phyloP scores from a whole-genome alignment of 2,797 vertebrate species.

The Mastacembelus armatus region DNA sequence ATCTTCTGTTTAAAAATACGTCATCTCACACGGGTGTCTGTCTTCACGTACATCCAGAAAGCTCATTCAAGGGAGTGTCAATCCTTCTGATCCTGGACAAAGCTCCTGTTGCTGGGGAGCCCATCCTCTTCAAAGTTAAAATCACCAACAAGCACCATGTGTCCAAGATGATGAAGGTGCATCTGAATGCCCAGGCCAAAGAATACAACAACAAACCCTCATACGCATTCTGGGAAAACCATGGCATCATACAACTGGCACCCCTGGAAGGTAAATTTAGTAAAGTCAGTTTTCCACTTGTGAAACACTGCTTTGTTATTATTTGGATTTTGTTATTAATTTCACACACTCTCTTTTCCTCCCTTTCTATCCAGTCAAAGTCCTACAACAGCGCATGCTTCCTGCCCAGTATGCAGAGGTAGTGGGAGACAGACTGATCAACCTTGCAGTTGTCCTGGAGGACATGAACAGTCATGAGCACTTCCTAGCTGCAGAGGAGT shows the following conservation, averaged over 20 bases:
- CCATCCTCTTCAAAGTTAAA: slow-evolving; percentile 83
- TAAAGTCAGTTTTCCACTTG: neutral
- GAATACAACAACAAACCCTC: slow-evolving; percentile 83
- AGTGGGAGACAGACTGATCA: slow-evolving; percentile 77
- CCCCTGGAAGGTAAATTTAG: slow-evolving; percentile 86
- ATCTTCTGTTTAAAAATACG: neutral
- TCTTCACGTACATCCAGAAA: slow-evolving; percentile 25
- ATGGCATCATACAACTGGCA: slow-evolving; percentile 71
- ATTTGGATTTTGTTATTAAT: neutral
- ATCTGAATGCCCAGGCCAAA: slow-evolving; percentile 87
- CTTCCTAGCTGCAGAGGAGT: slow-evolving; percentile 79
- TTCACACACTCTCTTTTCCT: neutral
- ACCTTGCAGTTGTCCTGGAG: slow-evolving; percentile 83
- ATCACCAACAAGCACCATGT: slow-evolving; percentile 80
- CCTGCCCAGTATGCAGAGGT: slow-evolving; percentile 63
- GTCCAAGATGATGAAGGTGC: slow-evolving; percentile 82
- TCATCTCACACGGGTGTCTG: neutral
- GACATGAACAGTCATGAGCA: slow-evolving; percentile 68
- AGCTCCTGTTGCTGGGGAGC: slow-evolving; percentile 83
- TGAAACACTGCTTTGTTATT: neutral
- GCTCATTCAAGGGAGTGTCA: slow-evolving; percentile 35
- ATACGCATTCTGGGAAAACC: slow-evolving; percentile 85
- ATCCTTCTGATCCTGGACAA: slow-evolving; percentile 83
- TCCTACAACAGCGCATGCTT: slow-evolving; percentile 73
- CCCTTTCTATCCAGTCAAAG: slow-evolving; percentile 60